Percentiles rank a stretch among this genome's conserved stretches.
These are phyloP conservation scores for Dastarcus helophoroides DNA, from an alignment of 2,888 invertebrate species.

Conservation along the genomic window DNA sequence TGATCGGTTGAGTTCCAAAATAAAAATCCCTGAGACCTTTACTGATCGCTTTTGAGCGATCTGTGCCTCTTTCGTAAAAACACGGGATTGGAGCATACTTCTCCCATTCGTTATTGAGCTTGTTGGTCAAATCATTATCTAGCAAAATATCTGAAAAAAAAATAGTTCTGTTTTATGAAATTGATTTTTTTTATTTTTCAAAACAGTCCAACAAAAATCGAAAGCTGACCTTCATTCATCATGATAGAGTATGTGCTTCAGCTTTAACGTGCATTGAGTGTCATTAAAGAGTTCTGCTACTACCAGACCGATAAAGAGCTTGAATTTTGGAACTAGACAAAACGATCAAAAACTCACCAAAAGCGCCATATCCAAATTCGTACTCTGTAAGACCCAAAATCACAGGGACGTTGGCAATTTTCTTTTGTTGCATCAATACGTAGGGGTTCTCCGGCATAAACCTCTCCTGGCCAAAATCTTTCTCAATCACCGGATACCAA, in stretches of 20 bases:
- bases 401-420: slow-evolving; percentile 50
- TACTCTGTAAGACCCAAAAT: slow-evolving; percentile 54
- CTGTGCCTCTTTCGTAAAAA: slow-evolving; percentile 43
- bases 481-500: slow-evolving; percentile 55
- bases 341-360: slow-evolving; percentile 38
- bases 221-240: too few species aligned
- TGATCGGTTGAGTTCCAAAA: slow-evolving; percentile 34
- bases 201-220: too few species aligned
- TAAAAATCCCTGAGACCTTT: slow-evolving; percentile 42
- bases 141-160: slow-evolving; percentile 39
- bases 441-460: slow-evolving; percentile 51
- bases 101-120: slow-evolving; percentile 22
- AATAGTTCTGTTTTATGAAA: too few species aligned
- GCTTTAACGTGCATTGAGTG: too few species aligned
- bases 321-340: neutral
- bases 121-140: slow-evolving; percentile 40
- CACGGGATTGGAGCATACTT: slow-evolving; percentile 54
- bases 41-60: slow-evolving; percentile 41
- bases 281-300: too few species aligned
- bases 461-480: slow-evolving; percentile 52
- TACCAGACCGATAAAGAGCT: too few species aligned
- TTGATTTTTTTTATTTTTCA: too few species aligned
- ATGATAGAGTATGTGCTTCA: too few species aligned
- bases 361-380: slow-evolving; percentile 53
- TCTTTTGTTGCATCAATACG: slow-evolving; percentile 43